A percentile compares a stretch with the other conserved stretches of the same genome.
phyloP scores from a whole-genome alignment of 1,140 invertebrate genomes.

The Panagrolaimus sp. region DNA sequence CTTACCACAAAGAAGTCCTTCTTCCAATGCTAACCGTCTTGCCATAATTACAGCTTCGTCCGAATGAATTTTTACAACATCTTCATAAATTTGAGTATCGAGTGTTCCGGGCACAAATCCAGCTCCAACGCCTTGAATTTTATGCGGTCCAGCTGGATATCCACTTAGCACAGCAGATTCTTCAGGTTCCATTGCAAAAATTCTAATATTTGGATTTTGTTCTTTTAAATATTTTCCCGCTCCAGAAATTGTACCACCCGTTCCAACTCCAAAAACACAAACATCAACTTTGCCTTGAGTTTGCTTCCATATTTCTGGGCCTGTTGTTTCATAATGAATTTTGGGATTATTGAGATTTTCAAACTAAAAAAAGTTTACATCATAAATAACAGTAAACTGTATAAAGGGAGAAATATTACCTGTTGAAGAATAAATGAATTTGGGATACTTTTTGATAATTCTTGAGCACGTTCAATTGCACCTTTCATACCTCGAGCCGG shows the following conservation, averaged over 20 bases:
- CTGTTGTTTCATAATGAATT: conserved; percentile 55
- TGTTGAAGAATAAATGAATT: conserved; percentile 51
- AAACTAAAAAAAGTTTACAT: conserved; percentile 44
- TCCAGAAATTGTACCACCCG: conserved; percentile 56
- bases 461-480: conserved; percentile 51
- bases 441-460: conserved; percentile 49
- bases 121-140: conserved; percentile 56
- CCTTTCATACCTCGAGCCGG: conserved; percentile 43
- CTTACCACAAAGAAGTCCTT: conserved; percentile 55
- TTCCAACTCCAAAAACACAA: conserved; percentile 55
- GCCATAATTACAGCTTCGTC: conserved; percentile 59
- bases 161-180: conserved; percentile 53
- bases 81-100: conserved; percentile 50
- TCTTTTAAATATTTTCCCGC: conserved; percentile 48
- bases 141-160: conserved; percentile 43
- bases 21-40: conserved; percentile 52
- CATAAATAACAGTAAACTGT: background rate
- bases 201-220: conserved; percentile 46
- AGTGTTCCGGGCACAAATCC: conserved; percentile 50
- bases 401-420: conserved; percentile 26
- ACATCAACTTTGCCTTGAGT: conserved; percentile 54
- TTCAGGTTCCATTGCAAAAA: conserved; percentile 54
- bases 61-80: conserved; percentile 47
- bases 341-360: conserved; percentile 54
- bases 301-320: conserved; percentile 57